Percentiles rank a stretch among this genome's conserved stretches.
phyloP scores from a whole-genome alignment of 2,888 invertebrate genomes.

The Enchytraeus crypticus region DNA sequence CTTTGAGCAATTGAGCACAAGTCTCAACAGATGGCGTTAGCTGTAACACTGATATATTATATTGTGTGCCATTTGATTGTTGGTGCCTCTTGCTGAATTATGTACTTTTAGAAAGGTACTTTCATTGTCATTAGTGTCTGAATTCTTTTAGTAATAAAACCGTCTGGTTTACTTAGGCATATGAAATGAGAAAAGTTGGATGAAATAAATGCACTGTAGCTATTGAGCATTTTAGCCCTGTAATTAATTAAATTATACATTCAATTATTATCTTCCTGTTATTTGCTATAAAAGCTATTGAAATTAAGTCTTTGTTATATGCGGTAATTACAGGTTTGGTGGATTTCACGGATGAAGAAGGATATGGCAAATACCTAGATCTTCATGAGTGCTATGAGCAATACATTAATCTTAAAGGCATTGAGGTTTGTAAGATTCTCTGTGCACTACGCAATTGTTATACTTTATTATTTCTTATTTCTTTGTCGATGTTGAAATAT shows the following conservation, averaged over 20 bases:
- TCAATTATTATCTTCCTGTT: background rate
- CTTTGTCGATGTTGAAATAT: background rate
- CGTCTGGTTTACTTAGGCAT: too few species aligned
- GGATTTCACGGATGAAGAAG: constrained; percentile 97
- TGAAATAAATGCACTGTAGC: background rate
- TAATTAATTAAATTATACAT: background rate
- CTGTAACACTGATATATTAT: too few species aligned
- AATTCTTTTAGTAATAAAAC: too few species aligned
- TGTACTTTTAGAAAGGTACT: too few species aligned
- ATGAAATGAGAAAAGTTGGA: too few species aligned
- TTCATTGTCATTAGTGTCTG: too few species aligned
- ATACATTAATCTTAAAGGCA: constrained; percentile 90
- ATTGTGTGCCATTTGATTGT: too few species aligned
- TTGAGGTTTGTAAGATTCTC: constrained; percentile 59
- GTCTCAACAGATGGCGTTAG: too few species aligned
- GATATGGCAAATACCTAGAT: constrained; percentile 95
- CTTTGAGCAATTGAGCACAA: too few species aligned
- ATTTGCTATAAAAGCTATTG: too few species aligned
- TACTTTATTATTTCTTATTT: background rate
- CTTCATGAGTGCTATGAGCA: constrained; percentile 91
- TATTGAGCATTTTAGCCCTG: background rate
- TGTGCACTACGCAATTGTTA: too few species aligned
- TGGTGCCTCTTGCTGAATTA: too few species aligned
- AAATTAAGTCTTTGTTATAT: background rate
- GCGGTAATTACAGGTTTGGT: constrained; percentile 60